Evolutionary conservation across 1,140 invertebrate species (phyloP), one percentile per base, ranked within the genome.

Genomic region (Drosophila subobscura): DNA sequence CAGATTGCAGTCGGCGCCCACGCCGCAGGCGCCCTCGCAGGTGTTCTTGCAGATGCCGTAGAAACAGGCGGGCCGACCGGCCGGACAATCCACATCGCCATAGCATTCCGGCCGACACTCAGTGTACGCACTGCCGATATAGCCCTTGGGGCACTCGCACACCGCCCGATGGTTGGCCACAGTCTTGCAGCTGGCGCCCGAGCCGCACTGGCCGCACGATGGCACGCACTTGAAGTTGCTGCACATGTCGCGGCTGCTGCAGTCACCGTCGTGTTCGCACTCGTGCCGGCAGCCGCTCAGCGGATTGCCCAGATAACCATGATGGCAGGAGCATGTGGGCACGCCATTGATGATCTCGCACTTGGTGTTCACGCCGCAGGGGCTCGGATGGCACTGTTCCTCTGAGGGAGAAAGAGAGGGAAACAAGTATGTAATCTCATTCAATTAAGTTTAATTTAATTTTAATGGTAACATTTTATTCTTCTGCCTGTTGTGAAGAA

Each of bases 101-200:
- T 94, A 93, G 75, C 96, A 97, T 81, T 97, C 96, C 0, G 95
- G 94, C 33, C 93, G 93, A 76, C 96, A 97, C 40, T 94, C 93
- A 0, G 93, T 91, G 80, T 94, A 94, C 0, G 96, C 94, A 79
- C 95, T 95, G 72, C 96, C 96, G 57, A 95, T 93, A 91, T 96
- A 96, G 10, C 95, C 95, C 94, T 94, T 94, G 5, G 96, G 96
- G 85, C 96, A 97, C 72, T 94, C 95, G 92, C 97, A 98, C 49
- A 95, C 93, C 4, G 96, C 94, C 56, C 94, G 93, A 90, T 98
- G 97, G 75, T 95, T 95, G 29, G 93, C 77, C 2, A 96, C 96
- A 0, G 92, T 92, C 52, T 95, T 93, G 83, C 97, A 98, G 63
- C 95, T 94, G 1, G 97, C 96, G 54, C 94, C 95, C 12, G 94